Percentiles rank a stretch among this genome's conserved stretches.
Evolutionary conservation across 2,797 vertebrate genomes (phyloP).

Genomic region (Pangasius mekongensis): DNA sequence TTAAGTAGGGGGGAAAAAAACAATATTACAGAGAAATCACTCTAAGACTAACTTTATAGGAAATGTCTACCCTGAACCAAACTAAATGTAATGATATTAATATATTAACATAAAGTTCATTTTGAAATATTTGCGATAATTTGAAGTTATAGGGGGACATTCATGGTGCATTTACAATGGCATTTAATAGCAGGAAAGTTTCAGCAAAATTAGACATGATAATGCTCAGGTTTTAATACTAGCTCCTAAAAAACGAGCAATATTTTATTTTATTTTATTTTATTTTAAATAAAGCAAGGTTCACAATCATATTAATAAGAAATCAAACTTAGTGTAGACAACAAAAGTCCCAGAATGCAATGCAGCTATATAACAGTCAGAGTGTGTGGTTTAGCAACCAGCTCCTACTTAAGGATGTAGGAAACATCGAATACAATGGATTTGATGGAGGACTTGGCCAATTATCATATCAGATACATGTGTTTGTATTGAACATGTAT

Average conservation of each 20-base stretch:
- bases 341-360: background rate
- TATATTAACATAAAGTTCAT: background rate
- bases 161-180: background rate
- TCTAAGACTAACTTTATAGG: background rate
- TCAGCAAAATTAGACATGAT: background rate
- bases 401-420: background rate
- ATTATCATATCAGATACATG: background rate
- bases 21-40: background rate
- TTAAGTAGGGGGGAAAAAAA: background rate
- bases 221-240: background rate
- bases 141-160: background rate
- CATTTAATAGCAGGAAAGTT: background rate
- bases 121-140: background rate
- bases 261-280: background rate
- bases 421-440: background rate
- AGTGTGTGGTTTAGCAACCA: background rate
- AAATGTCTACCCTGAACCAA: background rate
- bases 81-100: background rate
- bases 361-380: background rate
- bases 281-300: background rate
- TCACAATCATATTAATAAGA: background rate
- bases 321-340: background rate
- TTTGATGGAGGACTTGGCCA: background rate
- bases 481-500: background rate
- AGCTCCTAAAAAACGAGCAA: background rate